A percentile compares a stretch with the other conserved stretches of the same genome.
Conservation (phyloP, 2,113 vertebrate species). For the Numida meleagris region DNA sequence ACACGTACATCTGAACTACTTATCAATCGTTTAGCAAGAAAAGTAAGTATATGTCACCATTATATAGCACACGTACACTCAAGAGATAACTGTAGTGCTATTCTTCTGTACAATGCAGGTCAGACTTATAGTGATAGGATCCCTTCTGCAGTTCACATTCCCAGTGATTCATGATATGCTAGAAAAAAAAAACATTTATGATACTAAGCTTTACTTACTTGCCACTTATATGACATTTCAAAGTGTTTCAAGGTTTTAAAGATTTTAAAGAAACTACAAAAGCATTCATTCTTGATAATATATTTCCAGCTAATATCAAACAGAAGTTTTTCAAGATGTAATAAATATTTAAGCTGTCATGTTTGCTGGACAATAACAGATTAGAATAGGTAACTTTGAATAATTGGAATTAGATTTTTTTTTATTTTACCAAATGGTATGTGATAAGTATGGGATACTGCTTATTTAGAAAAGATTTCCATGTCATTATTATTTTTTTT, state of each 20-base stretch:
- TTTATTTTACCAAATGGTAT: neutral
- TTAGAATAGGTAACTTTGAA: neutral
- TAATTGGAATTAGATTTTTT: neutral
- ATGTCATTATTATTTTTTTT: neutral
- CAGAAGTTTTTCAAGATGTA: neutral
- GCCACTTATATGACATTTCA: neutral
- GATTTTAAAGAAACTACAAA: neutral
- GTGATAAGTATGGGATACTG: neutral
- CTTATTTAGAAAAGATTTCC: neutral
- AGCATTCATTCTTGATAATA: neutral
- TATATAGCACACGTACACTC: neutral
- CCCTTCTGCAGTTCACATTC: neutral
- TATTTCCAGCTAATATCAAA: neutral
- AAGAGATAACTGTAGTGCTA: neutral
- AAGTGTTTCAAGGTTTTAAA: neutral
- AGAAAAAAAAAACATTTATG: neutral
- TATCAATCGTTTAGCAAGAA: slow-evolving; percentile 89
- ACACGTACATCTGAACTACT: slow-evolving; percentile 83
- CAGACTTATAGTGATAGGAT: neutral
- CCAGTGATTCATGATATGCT: neutral
- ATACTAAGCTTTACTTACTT: neutral
- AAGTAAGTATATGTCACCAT: slow-evolving; percentile 75
- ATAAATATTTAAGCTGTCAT: neutral
- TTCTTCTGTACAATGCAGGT: neutral
- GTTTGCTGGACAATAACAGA: neutral